These are phyloP conservation scores for Protonemura montana DNA, from an alignment of 2,888 invertebrate species.

Conservation along the genomic window DNA sequence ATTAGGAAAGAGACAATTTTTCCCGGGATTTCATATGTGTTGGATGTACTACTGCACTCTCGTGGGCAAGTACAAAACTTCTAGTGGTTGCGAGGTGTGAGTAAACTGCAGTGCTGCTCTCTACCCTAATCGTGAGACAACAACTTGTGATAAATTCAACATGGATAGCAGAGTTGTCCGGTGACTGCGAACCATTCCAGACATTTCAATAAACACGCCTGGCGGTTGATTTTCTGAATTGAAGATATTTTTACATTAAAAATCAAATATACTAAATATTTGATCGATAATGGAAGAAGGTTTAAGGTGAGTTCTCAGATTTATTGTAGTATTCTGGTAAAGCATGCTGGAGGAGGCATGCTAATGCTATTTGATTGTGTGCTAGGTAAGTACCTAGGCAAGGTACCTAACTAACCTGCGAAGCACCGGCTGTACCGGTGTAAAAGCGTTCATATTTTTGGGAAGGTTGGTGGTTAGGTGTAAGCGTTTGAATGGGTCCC, in stretches of 20 bases:
- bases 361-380: not conserved
- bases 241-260: not conserved
- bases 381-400: too few species aligned
- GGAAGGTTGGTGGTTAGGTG: too few species aligned
- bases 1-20: too few species aligned
- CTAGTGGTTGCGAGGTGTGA: not conserved
- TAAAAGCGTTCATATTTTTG: too few species aligned
- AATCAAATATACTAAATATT: not conserved
- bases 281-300: not conserved
- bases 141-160: not conserved
- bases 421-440: not conserved
- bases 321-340: not conserved
- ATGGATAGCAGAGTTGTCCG: not conserved
- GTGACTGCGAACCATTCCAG: not conserved
- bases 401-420: not conserved
- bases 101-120: not conserved
- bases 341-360: not conserved
- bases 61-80: not conserved
- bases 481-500: too few species aligned
- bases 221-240: not conserved
- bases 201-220: not conserved
- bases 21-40: not conserved
- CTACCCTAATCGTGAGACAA: not conserved
- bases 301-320: conserved; percentile 8
- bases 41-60: not conserved